A percentile compares a stretch with the other conserved stretches of the same genome.
phyloP scores from a whole-genome alignment of 2,113 vertebrate species.

The Ondatra zibethicus region DNA sequence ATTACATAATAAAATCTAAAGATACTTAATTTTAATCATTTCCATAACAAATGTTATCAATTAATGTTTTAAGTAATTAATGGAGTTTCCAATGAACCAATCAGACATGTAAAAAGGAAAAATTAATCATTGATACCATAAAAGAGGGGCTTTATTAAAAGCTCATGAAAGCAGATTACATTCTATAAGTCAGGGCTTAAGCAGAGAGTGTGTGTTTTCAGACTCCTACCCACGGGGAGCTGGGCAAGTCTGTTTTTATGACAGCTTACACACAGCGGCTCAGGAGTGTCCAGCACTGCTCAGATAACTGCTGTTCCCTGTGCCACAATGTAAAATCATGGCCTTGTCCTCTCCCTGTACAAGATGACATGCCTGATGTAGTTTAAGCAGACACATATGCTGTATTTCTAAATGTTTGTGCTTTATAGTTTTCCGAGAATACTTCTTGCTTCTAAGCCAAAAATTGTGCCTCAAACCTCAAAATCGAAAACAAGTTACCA shows the following conservation, averaged over 20 bases:
- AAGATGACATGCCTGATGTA: background rate
- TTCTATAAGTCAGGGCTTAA: background rate
- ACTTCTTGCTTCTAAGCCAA: constrained; percentile 54
- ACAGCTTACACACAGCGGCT: constrained; percentile 11
- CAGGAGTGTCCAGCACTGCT: constrained; percentile 21
- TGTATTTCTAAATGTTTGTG: constrained; percentile 47
- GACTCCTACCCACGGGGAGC: background rate
- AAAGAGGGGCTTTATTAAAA: background rate
- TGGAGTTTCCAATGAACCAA: background rate
- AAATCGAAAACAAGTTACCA: constrained; percentile 60
- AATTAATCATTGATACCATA: background rate
- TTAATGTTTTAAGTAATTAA: constrained; percentile 6
- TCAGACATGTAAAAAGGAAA: constrained; percentile 2
- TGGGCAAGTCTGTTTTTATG: constrained; percentile 38
- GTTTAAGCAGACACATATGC: constrained; percentile 45
- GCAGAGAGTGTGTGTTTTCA: background rate
- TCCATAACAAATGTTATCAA: background rate
- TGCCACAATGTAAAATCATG: constrained; percentile 27
- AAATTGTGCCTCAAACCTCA: constrained; percentile 52
- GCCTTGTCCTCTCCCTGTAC: constrained; percentile 33
- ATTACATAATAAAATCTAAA: constrained; percentile 37
- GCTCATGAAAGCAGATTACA: background rate
- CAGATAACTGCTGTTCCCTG: constrained; percentile 24
- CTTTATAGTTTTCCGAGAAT: constrained; percentile 54
- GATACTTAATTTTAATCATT: background rate